These are phyloP conservation scores for Herpailurus yagouaroundi DNA, from an alignment of 2,113 vertebrate species.

Conservation along the genomic window DNA sequence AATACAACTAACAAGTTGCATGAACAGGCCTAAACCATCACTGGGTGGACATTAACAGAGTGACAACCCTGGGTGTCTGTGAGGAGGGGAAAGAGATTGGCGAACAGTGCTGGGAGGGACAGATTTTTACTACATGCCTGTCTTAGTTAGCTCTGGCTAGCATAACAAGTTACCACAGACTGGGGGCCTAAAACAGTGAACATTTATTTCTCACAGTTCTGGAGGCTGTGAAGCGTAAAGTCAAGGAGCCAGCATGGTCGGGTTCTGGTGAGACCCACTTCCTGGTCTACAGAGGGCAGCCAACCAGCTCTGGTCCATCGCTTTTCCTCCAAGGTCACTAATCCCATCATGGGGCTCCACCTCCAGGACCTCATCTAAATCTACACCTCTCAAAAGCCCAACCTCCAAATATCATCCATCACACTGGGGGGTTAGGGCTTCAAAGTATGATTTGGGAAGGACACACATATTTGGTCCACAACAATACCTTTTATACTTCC, in stretches of 20 bases:
- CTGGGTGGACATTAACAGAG: neutral
- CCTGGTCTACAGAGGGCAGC: neutral
- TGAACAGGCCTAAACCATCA: neutral
- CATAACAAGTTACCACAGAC: neutral
- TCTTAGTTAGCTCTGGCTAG: neutral
- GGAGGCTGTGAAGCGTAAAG: neutral
- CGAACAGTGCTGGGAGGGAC: neutral
- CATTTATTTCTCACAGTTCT: neutral
- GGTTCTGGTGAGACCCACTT: neutral
- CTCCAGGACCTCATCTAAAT: neutral
- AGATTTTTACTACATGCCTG: neutral
- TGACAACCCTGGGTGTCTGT: neutral
- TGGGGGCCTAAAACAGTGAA: neutral
- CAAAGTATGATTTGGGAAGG: neutral
- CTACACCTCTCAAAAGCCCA: neutral
- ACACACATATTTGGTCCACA: neutral
- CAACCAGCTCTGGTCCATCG: neutral
- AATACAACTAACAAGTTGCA: neutral
- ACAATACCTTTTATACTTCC: neutral
- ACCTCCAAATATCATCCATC: neutral
- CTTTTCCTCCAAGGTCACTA: neutral
- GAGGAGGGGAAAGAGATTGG: neutral
- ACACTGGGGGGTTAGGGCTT: neutral
- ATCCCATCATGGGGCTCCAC: neutral
- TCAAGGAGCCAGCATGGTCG: neutral